Evolutionary conservation across 2,888 invertebrate species (phyloP), one percentile per base, ranked within the genome.

Genomic region (Biston stratarius): DNA sequence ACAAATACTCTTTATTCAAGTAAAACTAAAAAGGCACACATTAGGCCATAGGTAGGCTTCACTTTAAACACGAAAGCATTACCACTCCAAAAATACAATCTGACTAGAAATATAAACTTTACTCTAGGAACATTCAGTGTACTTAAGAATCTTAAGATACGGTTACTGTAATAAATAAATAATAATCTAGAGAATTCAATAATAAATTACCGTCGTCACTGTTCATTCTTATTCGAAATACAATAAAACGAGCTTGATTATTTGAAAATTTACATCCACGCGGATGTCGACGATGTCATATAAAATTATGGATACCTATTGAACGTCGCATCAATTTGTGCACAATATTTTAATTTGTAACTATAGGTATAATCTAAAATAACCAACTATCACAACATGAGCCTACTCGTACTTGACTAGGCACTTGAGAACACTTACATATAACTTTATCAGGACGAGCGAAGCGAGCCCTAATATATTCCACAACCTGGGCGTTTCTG

Each of bases 31-130:
- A 85, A 86, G 84, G 84, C 87, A 87, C 86, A 79, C 75, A 79
- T 74, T 69, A 58, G 64, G 63, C 56, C 67, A 64, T 66, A 72
- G 71, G 68, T 74, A 73, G 70, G 70, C 14, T 66, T 61, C 64
- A 68, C 61, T 48, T 56, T 68, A 67, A 69, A 70, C 65, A 69
- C 58, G 62, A 69, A 71, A 71, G 64, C 69, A 61, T 66, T 70
- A 74, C 74, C 65, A 71, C 69, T 72, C 75, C 64, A 64, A 79
- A 70, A 69, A 71, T 83, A 81, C 83, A 57, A 51, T 72, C 67
- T 71, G 87, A 88, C 88, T 87, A 88, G 88, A 83, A 65, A 74
- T 87, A 88, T 87, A 83, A 65, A 74, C 70, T 77, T 51, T 38
- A 77, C 61, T 33, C 40, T 58, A 69, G 55, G 59, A 67, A 67